Conservation (phyloP, 1,140 invertebrate species). For the Drosophila ironensis region DNA sequence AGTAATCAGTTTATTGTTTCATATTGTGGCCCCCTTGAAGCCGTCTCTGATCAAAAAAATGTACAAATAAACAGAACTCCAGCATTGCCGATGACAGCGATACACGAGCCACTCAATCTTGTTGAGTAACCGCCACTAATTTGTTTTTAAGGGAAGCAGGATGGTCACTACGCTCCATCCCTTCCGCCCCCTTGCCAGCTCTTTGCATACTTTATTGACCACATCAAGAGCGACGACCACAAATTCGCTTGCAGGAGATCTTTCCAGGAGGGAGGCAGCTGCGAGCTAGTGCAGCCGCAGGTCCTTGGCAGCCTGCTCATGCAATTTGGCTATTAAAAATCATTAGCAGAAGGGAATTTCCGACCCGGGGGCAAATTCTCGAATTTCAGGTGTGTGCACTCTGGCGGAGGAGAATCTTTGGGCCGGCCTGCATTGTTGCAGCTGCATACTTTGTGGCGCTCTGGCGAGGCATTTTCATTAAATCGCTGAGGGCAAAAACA, state of each 20-base stretch:
- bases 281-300: slow-evolving; percentile 19
- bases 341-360: slow-evolving; percentile 69
- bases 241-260: slow-evolving; percentile 65
- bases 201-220: slow-evolving; percentile 75
- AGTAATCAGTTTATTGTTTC: no score
- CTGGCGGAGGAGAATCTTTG: slow-evolving; percentile 20
- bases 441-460: slow-evolving; percentile 61
- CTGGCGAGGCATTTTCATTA: slow-evolving; percentile 62
- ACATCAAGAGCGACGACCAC: slow-evolving; percentile 39
- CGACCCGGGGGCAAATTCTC: not conserved
- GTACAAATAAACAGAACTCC: not conserved
- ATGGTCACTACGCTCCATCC: slow-evolving; percentile 3
- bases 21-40: not conserved
- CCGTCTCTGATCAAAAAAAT: slow-evolving; percentile 5
- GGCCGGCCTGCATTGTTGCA: slow-evolving; percentile 22
- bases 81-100: slow-evolving; percentile 50
- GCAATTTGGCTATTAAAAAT: slow-evolving; percentile 79
- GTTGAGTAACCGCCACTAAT: slow-evolving; percentile 76
- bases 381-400: slow-evolving; percentile 29
- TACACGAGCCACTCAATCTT: slow-evolving; percentile 68
- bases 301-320: slow-evolving; percentile 31
- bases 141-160: slow-evolving; percentile 60
- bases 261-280: slow-evolving; percentile 33
- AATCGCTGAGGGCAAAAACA: slow-evolving; percentile 5
- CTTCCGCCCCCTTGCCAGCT: not conserved